phyloP scores from a whole-genome alignment of 2,797 vertebrate genomes.

The Sebastolobus altivelis region DNA sequence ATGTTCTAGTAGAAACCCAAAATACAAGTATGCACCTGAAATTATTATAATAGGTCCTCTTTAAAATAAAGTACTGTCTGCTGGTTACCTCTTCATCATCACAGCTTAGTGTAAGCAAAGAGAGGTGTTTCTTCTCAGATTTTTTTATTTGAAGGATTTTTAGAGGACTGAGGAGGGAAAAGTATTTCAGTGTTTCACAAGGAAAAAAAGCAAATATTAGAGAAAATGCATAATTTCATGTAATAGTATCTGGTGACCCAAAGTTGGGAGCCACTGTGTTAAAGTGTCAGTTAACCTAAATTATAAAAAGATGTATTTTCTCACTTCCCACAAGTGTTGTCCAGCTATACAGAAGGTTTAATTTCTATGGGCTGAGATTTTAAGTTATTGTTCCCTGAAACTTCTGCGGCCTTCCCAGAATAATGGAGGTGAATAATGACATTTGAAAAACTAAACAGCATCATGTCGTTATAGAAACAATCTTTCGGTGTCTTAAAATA shows the following conservation, averaged over 20 bases:
- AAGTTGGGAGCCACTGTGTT: background rate
- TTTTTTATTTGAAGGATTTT: background rate
- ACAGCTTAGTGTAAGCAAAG: background rate
- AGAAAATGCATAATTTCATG: background rate
- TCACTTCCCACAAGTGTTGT: background rate
- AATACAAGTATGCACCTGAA: too few species aligned
- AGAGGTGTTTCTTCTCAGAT: background rate
- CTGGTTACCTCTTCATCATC: background rate
- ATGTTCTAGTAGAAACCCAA: too few species aligned
- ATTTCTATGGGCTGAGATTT: too few species aligned
- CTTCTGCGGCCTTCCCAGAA: too few species aligned
- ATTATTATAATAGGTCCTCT: background rate
- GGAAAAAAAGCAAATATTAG: background rate
- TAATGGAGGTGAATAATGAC: too few species aligned
- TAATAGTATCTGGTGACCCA: background rate
- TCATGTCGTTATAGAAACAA: too few species aligned
- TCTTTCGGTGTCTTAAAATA: too few species aligned
- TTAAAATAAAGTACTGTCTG: background rate
- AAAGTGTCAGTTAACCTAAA: background rate
- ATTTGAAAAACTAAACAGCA: too few species aligned
- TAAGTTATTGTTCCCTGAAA: too few species aligned
- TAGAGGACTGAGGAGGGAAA: background rate
- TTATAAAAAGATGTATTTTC: background rate
- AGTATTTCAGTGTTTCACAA: background rate
- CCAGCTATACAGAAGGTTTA: too few species aligned